Percentiles rank a stretch among this genome's conserved stretches.
These are phyloP conservation scores for Lerema accius DNA, from an alignment of 1,140 invertebrate genomes.

Conservation along the genomic window DNA sequence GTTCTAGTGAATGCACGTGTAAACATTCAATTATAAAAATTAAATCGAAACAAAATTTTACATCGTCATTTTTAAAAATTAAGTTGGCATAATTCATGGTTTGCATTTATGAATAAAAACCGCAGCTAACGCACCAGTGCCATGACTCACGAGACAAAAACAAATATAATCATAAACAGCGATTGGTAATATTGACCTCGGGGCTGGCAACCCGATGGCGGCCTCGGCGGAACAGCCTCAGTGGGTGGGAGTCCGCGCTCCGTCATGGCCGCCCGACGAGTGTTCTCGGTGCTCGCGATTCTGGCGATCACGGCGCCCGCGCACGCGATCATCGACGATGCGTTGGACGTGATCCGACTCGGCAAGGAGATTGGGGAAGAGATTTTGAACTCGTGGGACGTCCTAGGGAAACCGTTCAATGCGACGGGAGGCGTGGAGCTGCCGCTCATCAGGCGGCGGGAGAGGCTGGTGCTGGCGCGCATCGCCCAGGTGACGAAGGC, in stretches of 20 bases:
- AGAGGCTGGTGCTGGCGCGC: constrained; percentile 79
- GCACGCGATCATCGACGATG: constrained; percentile 81
- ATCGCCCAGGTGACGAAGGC: constrained; percentile 75
- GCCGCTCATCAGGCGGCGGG: constrained; percentile 83
- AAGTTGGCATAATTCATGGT: too few relatives aligned
- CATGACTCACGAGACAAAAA: background rate
- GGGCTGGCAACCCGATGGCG: constrained; percentile 54
- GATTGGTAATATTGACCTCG: constrained; percentile 32
- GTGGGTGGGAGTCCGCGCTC: constrained; percentile 64
- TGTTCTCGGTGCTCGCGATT: constrained; percentile 52
- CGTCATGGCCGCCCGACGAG: constrained; percentile 60
- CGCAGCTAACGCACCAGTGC: background rate
- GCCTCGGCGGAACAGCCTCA: constrained; percentile 44
- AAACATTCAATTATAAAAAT: too few relatives aligned
- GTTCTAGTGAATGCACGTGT: constrained; percentile 1
- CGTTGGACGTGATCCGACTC: constrained; percentile 84
- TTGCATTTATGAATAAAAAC: background rate
- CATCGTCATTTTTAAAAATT: too few relatives aligned
- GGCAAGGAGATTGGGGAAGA: constrained; percentile 84
- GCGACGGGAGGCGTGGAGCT: constrained; percentile 82
- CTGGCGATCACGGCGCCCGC: constrained; percentile 43
- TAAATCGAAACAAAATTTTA: too few relatives aligned
- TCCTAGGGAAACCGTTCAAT: constrained; percentile 82
- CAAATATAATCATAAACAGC: background rate
- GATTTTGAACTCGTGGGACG: constrained; percentile 85